Evolutionary conservation across 2,888 invertebrate species (phyloP).

Genomic region (Brassicogethes aeneus): DNA sequence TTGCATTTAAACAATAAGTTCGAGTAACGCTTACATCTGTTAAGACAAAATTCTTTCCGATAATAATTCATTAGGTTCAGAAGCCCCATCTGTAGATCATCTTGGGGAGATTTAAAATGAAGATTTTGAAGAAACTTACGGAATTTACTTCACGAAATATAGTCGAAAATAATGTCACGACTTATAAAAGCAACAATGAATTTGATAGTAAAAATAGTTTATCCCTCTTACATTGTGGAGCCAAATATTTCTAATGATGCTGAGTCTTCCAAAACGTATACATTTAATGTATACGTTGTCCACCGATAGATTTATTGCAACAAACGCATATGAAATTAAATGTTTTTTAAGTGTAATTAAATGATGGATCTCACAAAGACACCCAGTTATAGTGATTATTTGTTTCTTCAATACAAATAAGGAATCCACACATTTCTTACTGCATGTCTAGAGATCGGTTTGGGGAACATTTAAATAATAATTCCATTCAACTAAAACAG

Average conservation of each 20-base stretch:
- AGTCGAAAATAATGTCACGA: too few species aligned
- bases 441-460: slow-evolving; percentile 6
- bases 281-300: not conserved
- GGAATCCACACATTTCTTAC: too few species aligned
- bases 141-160: too few species aligned
- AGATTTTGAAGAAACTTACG: too few species aligned
- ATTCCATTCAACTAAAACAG: slow-evolving; percentile 3
- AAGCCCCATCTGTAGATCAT: not conserved
- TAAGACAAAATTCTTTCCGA: too few species aligned
- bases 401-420: slow-evolving; percentile 2
- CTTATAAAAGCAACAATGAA: too few species aligned
- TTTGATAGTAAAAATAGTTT: not conserved
- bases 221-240: not conserved
- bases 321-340: slow-evolving; percentile 4
- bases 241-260: not conserved
- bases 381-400: slow-evolving; percentile 5
- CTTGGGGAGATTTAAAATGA: too few species aligned
- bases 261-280: not conserved
- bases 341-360: not conserved
- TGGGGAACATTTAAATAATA: slow-evolving; percentile 6
- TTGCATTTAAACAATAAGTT: too few species aligned
- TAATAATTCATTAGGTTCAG: too few species aligned
- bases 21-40: too few species aligned
- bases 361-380: slow-evolving; percentile 1
- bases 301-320: not conserved